Percentiles rank a stretch among this genome's conserved stretches.
Evolutionary conservation across 2,113 vertebrate species (phyloP).

Genomic region (Clarias macrocephalus): DNA sequence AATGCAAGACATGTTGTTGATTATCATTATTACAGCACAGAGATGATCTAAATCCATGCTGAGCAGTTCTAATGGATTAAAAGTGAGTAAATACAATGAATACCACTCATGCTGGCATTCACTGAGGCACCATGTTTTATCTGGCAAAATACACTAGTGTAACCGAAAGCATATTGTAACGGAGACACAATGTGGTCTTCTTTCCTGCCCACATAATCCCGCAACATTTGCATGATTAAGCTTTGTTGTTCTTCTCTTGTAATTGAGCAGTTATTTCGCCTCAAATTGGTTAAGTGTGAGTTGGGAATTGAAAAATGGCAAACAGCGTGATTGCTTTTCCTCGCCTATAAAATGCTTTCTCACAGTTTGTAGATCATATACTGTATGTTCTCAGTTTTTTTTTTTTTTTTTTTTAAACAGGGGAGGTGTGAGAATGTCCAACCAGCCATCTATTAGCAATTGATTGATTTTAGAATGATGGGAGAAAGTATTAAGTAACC

Average conservation of each 20-base stretch:
- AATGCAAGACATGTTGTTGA: background rate
- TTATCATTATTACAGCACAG: background rate
- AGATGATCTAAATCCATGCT: background rate
- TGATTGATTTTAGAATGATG: background rate
- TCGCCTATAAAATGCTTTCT: constrained; percentile 29
- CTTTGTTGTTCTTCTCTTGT: constrained; percentile 43
- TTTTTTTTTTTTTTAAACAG: background rate
- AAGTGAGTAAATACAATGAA: constrained; percentile 15
- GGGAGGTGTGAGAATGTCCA: background rate
- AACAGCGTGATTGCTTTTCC: constrained; percentile 15
- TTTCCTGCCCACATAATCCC: background rate
- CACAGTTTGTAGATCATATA: constrained; percentile 6
- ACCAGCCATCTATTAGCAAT: background rate
- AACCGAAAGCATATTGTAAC: constrained; percentile 22
- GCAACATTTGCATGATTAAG: constrained; percentile 39
- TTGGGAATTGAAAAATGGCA: constrained; percentile 33
- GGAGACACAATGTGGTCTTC: constrained; percentile 15
- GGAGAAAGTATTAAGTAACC: background rate
- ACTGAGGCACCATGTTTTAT: constrained; percentile 14
- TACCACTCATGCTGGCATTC: background rate
- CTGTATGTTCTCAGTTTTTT: background rate
- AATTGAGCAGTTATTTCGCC: constrained; percentile 39
- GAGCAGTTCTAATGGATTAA: background rate
- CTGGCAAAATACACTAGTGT: constrained; percentile 17
- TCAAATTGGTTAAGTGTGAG: constrained; percentile 39